phyloP scores from a whole-genome alignment of 1,140 invertebrate genomes.

The Anastrepha ludens region DNA sequence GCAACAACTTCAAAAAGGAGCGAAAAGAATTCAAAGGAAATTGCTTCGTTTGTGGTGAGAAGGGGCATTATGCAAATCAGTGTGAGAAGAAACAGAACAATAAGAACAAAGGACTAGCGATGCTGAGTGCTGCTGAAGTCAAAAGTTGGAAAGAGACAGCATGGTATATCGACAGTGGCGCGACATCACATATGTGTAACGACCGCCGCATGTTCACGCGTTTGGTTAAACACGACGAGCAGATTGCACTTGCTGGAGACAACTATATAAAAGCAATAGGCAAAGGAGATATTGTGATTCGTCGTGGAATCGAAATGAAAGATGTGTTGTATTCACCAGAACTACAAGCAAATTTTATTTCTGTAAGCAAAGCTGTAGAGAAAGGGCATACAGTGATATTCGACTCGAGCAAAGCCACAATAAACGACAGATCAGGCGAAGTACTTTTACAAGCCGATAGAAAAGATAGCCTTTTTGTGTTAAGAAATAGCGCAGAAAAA shows the following conservation, averaged over 20 bases:
- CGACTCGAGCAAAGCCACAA: not conserved
- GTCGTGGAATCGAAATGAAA: not conserved
- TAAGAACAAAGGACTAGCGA: not conserved
- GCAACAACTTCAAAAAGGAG: too few species aligned
- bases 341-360: conserved; percentile 51
- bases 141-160: not conserved
- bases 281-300: conserved; percentile 63
- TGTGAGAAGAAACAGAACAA: conserved; percentile 20
- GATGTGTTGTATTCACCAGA: conserved; percentile 43
- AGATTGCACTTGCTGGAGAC: not conserved
- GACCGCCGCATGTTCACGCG: not conserved
- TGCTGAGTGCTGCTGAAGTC: not conserved
- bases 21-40: not conserved
- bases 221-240: not conserved
- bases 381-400: not conserved
- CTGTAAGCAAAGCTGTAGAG: conserved; percentile 23
- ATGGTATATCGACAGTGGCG: conserved; percentile 51
- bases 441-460: not conserved
- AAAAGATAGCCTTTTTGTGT: not conserved
- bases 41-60: conserved; percentile 36
- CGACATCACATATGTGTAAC: conserved; percentile 34
- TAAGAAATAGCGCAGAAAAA: not conserved
- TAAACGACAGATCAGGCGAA: not conserved
- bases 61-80: conserved; percentile 26
- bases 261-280: conserved; percentile 11